Evolutionary conservation across 2,113 vertebrate species (phyloP), one percentile per base, ranked within the genome.

Genomic region (Coracopsis vasa): DNA sequence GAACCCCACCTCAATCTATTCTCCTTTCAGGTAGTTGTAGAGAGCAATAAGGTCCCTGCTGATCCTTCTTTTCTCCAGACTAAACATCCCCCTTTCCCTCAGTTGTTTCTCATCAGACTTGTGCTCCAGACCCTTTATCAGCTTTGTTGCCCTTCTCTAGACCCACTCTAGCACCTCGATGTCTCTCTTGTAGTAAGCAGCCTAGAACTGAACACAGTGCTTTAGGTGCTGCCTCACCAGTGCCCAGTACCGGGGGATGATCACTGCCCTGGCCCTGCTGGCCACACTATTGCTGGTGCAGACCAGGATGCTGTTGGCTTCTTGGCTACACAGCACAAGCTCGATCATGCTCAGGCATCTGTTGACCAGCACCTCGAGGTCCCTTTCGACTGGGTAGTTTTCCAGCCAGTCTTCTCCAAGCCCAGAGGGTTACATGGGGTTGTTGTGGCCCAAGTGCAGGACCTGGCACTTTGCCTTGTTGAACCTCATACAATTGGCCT

Each of bases 81-180:
- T 54, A 35, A 78, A 86, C 16, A 80, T 0, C 3, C 10, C 4
- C 41, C 54, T 4, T 5, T 44, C 11, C 39, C 20, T 80, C 42
- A 86, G 48, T 13, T 0, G 0, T 11, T 60, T 56, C 20, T 44
- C 16, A 6, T 5, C 4, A 25, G 6, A 12, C 7, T 17, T 65
- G 14, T 88, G 13, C 7, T 71, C n/a, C 5, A 44, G 56, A 37
- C 4, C 7, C 31, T n/a, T 81, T 29, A 37, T 10, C 10, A 58
- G 1, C 24, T 66, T 17, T 0, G 0, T 8, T 64, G n/a, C 11
- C 3, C 17, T 78, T 64, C 29, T 72, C 3, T 45, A 16, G 18
- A 56, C 8, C 6, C 0, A 0, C 2, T 44, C 9, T 39, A 70
- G 11, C 15, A 10, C 23, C 19, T 53, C 66, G 39, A 2, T 14